Conservation (phyloP, 1,140 invertebrate genomes). For the Lycorma delicatula region DNA sequence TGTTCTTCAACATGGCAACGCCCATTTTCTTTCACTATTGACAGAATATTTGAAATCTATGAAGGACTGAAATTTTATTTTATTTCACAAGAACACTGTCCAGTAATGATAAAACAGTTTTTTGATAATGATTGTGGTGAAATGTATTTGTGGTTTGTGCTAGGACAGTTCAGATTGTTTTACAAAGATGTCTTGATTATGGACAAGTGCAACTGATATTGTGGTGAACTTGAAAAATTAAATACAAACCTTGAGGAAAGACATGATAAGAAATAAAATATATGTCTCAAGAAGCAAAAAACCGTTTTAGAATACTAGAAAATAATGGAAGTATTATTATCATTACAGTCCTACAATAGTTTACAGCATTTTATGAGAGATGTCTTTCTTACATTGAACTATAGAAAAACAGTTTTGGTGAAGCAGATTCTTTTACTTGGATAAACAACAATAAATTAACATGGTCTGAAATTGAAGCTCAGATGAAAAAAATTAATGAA, state of each 20-base stretch:
- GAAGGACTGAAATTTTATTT: slow-evolving; percentile 22
- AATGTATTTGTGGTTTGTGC: slow-evolving; percentile 19
- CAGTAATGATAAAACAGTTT: slow-evolving; percentile 19
- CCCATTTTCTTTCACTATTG: slow-evolving; percentile 27
- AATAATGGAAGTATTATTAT: no score
- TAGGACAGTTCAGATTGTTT: background rate
- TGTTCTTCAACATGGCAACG: slow-evolving; percentile 26
- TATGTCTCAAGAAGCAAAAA: no score
- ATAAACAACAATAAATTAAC: background rate
- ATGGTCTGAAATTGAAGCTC: background rate
- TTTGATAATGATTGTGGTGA: slow-evolving; percentile 16
- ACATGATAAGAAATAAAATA: no score
- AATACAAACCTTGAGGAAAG: slow-evolving; percentile 2
- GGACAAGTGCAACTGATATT: slow-evolving; percentile 1
- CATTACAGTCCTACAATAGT: no score
- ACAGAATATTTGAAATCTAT: slow-evolving; percentile 19
- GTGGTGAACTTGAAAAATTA: background rate
- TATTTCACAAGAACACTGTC: slow-evolving; percentile 13
- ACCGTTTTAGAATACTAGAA: no score
- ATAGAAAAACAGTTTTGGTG: slow-evolving; percentile 1
- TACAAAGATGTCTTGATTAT: background rate
- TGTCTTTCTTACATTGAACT: no score
- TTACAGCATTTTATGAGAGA: no score
- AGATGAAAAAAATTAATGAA: background rate
- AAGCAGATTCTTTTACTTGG: background rate